Conservation (phyloP, 2,888 invertebrate species). For the Xanthorhoe designata region DNA sequence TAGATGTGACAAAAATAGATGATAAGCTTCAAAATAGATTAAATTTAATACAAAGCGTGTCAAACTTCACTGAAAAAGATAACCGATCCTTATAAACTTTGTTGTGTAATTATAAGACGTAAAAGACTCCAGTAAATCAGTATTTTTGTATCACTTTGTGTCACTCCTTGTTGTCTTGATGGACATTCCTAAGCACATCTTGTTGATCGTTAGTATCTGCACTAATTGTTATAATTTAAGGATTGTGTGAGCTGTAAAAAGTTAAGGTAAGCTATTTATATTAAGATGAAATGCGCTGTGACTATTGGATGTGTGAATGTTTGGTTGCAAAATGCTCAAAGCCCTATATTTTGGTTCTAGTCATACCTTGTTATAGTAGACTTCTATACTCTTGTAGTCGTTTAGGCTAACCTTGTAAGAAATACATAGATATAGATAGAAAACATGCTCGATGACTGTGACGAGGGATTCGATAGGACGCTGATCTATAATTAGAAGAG, state of each 20-base stretch:
- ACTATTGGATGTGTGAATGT: constrained; percentile 66
- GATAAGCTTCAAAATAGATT: constrained; percentile 73
- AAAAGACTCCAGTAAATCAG: constrained; percentile 76
- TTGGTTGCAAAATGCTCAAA: constrained; percentile 71
- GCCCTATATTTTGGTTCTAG: constrained; percentile 45
- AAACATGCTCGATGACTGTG: constrained; percentile 13
- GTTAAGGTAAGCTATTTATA: constrained; percentile 59
- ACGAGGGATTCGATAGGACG: constrained; percentile 37
- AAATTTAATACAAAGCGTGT: constrained; percentile 64
- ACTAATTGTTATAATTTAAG: constrained; percentile 62
- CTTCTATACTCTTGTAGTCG: constrained; percentile 33
- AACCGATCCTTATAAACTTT: constrained; percentile 81
- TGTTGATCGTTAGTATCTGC: constrained; percentile 75
- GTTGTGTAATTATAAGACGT: constrained; percentile 80
- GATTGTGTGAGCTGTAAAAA: constrained; percentile 73
- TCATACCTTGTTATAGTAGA: constrained; percentile 26
- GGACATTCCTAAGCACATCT: constrained; percentile 65
- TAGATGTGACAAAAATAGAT: constrained; percentile 66
- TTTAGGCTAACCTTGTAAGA: constrained; percentile 21
- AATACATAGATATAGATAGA: constrained; percentile 13
- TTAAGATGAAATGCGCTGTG: constrained; percentile 72
- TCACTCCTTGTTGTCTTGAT: constrained; percentile 50
- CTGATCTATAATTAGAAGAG: constrained; percentile 56
- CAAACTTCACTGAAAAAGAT: constrained; percentile 59
- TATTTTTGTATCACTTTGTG: constrained; percentile 78